Percentiles rank a stretch among this genome's conserved stretches.
Conservation (phyloP, 1,140 invertebrate species). For the Phymorhynchus buccinoides region DNA sequence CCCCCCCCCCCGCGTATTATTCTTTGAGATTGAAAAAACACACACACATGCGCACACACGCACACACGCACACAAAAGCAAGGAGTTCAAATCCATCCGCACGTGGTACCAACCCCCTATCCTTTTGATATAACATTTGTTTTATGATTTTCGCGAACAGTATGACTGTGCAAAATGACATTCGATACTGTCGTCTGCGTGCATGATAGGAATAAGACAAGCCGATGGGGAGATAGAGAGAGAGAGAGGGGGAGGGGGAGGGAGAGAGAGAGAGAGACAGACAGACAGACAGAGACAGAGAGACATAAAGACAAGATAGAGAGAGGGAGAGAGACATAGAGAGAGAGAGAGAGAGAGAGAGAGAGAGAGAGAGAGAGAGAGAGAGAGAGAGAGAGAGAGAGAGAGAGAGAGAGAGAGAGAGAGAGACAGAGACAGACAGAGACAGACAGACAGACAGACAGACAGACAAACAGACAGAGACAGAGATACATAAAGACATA, state of each 20-base stretch:
- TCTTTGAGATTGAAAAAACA: too few species aligned
- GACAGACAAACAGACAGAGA: neutral
- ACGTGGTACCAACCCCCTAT: too few species aligned
- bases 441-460: too few species aligned
- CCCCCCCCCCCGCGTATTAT: too few species aligned
- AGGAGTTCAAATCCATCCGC: too few species aligned
- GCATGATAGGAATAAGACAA: slow-evolving; percentile 2
- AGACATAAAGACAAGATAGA: too few species aligned
- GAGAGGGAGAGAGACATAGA: too few species aligned
- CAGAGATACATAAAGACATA: neutral
- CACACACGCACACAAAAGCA: too few species aligned
- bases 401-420: neutral
- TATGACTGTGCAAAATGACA: neutral
- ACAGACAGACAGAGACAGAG: too few species aligned
- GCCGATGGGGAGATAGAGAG: neutral
- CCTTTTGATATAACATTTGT: neutral
- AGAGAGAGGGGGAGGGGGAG: neutral
- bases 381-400: too few species aligned
- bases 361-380: too few species aligned
- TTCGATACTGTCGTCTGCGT: slow-evolving; percentile 13
- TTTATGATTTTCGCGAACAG: slow-evolving; percentile 11
- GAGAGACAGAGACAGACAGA: neutral
- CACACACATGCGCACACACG: too few species aligned
- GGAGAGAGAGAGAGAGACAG: neutral
- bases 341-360: neutral